Percentiles rank a stretch among this genome's conserved stretches.
phyloP scores from a whole-genome alignment of 2,888 invertebrate genomes.

The Junonia oenone region DNA sequence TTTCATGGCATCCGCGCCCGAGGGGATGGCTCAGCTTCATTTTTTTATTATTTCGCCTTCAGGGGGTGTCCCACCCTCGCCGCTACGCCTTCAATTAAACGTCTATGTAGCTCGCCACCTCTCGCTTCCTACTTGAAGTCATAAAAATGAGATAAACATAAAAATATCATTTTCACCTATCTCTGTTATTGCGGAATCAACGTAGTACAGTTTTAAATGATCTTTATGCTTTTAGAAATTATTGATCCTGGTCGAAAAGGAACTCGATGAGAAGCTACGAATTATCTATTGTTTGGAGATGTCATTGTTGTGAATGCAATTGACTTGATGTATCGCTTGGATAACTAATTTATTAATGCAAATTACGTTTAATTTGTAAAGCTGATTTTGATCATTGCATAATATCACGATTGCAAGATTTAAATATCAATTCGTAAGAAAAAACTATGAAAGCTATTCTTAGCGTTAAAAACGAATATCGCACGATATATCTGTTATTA shows the following conservation, averaged over 20 bases:
- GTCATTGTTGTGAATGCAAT: background rate
- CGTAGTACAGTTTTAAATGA: background rate
- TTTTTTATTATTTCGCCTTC: conserved; percentile 68
- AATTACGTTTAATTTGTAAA: background rate
- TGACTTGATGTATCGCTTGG: background rate
- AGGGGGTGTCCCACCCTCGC: conserved; percentile 49
- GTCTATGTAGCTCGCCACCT: conserved; percentile 69
- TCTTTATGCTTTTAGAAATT: background rate
- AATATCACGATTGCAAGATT: background rate
- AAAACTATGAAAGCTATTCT: background rate
- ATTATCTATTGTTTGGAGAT: background rate
- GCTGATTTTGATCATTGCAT: background rate
- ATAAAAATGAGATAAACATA: conserved; percentile 72
- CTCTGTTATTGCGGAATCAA: conserved; percentile 46
- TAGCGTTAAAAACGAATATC: background rate
- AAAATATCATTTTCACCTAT: conserved; percentile 64
- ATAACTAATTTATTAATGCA: background rate
- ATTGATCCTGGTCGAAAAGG: background rate
- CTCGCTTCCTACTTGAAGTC: conserved; percentile 69
- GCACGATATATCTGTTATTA: background rate
- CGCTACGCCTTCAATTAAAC: conserved; percentile 72
- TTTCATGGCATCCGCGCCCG: conserved; percentile 76
- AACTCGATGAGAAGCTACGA: background rate
- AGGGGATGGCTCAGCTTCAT: conserved; percentile 65
- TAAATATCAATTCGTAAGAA: background rate